These are phyloP conservation scores for Idris sp. DNA, from an alignment of 1,140 invertebrate species.

Conservation along the genomic window DNA sequence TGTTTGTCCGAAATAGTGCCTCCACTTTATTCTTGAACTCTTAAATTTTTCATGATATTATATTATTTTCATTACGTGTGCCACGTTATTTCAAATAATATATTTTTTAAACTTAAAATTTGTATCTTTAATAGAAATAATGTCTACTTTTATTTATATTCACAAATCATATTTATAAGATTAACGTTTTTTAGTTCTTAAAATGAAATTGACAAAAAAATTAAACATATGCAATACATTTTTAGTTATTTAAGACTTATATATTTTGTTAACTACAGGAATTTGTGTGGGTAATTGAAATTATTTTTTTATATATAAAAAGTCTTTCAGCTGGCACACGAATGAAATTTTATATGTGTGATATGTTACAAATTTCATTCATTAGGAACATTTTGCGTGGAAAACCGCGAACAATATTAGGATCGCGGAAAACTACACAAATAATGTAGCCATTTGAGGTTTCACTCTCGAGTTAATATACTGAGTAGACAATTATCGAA, in stretches of 20 bases:
- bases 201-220: too few species aligned
- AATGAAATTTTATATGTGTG: constrained; percentile 60
- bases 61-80: constrained; percentile 49
- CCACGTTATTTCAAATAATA: constrained; percentile 8
- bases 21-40: constrained; percentile 65
- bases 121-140: too few species aligned
- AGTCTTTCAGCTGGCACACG: constrained; percentile 39
- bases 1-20: constrained; percentile 68
- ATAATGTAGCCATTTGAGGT: constrained; percentile 70
- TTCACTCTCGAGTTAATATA: constrained; percentile 72
- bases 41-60: constrained; percentile 54
- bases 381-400: constrained; percentile 77
- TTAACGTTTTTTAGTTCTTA: too few species aligned
- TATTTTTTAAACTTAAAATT: too few species aligned
- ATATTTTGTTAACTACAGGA: too few species aligned
- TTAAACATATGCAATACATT: too few species aligned
- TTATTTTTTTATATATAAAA: too few species aligned
- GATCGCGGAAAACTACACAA: constrained; percentile 69
- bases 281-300: too few species aligned
- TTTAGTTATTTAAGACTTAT: too few species aligned
- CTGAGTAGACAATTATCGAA: constrained; percentile 77
- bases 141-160: too few species aligned
- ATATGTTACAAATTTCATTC: constrained; percentile 77
- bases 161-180: too few species aligned
- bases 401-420: constrained; percentile 69